A percentile compares a stretch with the other conserved stretches of the same genome.
Evolutionary conservation across 2,113 vertebrate genomes (phyloP).

Genomic region (Mobula hypostoma): DNA sequence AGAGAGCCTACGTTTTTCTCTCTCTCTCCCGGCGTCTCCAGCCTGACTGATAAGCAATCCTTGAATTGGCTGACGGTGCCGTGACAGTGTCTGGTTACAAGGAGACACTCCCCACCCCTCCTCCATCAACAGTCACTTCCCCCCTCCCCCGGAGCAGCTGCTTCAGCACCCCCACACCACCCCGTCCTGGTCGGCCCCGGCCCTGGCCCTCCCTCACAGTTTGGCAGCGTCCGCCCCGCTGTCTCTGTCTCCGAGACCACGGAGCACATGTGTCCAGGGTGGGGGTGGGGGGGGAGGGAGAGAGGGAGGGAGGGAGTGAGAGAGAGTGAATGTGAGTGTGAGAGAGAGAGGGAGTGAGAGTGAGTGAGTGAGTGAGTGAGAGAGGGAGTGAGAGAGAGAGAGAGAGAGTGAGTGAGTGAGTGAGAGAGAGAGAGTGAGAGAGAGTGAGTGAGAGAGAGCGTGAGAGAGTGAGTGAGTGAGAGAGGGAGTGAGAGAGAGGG

Average conservation of each 20-base stretch:
- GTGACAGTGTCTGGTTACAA: slow-evolving; percentile 13
- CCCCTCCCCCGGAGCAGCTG: neutral
- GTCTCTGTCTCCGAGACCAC: fast-evolving
- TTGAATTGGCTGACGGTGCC: slow-evolving; percentile 49
- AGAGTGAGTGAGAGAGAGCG: no score
- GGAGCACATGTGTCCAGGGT: neutral
- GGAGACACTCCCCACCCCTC: neutral
- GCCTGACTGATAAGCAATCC: slow-evolving; percentile 52
- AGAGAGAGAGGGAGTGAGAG: slow-evolving; percentile 17
- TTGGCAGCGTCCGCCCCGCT: neutral
- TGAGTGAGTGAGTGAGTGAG: slow-evolving; percentile 34
- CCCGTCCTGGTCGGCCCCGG: fast-evolving
- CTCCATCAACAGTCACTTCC: neutral
- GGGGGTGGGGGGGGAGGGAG: neutral
- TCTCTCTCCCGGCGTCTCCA: slow-evolving; percentile 24
- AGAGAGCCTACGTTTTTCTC: neutral
- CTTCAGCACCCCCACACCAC: fast-evolving
- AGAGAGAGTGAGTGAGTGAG: neutral
- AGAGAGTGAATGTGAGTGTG: neutral
- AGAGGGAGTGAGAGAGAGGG: slow-evolving; percentile 37
- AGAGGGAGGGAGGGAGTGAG: slow-evolving; percentile 35
- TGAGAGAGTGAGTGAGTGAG: neutral
- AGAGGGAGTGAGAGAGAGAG: slow-evolving; percentile 29
- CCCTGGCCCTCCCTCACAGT: no score
- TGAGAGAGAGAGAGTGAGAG: slow-evolving; percentile 22